Evolutionary conservation across 2,113 vertebrate genomes (phyloP).

Genomic region (Chaenocephalus aceratus): DNA sequence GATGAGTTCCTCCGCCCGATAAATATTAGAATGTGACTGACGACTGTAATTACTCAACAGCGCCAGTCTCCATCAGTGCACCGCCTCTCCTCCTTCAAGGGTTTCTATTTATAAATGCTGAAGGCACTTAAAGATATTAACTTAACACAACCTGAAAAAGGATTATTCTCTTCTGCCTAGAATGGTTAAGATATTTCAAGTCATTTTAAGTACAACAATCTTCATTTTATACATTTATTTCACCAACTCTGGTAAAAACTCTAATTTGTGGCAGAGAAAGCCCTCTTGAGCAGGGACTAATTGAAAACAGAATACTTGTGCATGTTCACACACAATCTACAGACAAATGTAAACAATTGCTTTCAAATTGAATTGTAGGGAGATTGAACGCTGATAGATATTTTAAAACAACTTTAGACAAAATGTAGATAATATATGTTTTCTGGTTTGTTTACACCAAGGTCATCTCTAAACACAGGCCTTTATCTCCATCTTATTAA

Average conservation of each 20-base stretch:
- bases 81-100: conserved; percentile 30
- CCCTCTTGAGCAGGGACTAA: not conserved
- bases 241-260: not conserved
- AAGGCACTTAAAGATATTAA: conserved; percentile 53
- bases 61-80: not conserved
- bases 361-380: not conserved
- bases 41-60: conserved; percentile 54
- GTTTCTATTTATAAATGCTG: conserved; percentile 37
- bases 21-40: conserved; percentile 43
- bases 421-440: not conserved
- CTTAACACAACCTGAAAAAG: conserved; percentile 17
- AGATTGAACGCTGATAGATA: not conserved
- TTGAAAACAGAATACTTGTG: not conserved
- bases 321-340: not conserved
- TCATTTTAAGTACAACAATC: not conserved
- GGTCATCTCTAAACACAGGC: not conserved
- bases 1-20: conserved; percentile 1
- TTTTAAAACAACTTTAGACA: not conserved
- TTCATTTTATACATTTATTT: not conserved
- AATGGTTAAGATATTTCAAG: not conserved
- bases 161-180: not conserved
- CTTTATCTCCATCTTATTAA: not conserved
- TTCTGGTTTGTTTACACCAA: conserved; percentile 1
- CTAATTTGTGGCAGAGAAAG: not conserved
- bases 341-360: not conserved